Conservation (phyloP, 2,797 vertebrate species). For the Astyanax mexicanus region DNA sequence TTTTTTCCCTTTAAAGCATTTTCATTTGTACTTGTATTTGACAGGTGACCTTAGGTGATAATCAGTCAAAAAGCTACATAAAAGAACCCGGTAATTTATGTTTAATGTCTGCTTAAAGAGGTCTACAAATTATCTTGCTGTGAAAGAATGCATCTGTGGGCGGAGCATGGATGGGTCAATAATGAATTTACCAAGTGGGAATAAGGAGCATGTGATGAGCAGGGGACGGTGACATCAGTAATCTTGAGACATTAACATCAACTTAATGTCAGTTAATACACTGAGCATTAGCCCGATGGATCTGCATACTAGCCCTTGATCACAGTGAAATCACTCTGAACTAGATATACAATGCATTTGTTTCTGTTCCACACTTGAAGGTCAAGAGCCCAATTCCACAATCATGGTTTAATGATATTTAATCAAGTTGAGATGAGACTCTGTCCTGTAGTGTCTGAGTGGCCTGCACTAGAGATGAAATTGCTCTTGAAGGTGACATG, state of each 20-base stretch:
- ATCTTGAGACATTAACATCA: neutral
- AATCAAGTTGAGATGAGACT: conserved; percentile 22
- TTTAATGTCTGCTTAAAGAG: too few species aligned
- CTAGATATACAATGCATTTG: neutral
- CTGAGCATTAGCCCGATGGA: neutral
- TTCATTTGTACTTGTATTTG: too few species aligned
- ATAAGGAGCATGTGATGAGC: too few species aligned
- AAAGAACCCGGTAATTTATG: too few species aligned
- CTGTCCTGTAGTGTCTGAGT: neutral
- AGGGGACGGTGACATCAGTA: too few species aligned
- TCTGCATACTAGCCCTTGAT: conserved; percentile 4
- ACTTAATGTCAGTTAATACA: neutral
- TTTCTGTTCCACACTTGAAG: conserved; percentile 31
- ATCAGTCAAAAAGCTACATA: too few species aligned
- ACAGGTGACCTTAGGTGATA: too few species aligned
- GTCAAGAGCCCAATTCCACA: conserved; percentile 33
- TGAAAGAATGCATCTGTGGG: too few species aligned
- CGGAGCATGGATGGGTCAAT: too few species aligned
- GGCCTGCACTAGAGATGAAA: conserved; percentile 8
- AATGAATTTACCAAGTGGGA: too few species aligned
- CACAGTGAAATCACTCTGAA: neutral
- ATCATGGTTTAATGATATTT: conserved; percentile 26
- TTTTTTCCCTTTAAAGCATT: too few species aligned
- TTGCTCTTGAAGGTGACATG: conserved; percentile 36
- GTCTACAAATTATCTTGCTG: too few species aligned